phyloP scores from a whole-genome alignment of 2,888 invertebrate genomes.

The Escarpia spicata region DNA sequence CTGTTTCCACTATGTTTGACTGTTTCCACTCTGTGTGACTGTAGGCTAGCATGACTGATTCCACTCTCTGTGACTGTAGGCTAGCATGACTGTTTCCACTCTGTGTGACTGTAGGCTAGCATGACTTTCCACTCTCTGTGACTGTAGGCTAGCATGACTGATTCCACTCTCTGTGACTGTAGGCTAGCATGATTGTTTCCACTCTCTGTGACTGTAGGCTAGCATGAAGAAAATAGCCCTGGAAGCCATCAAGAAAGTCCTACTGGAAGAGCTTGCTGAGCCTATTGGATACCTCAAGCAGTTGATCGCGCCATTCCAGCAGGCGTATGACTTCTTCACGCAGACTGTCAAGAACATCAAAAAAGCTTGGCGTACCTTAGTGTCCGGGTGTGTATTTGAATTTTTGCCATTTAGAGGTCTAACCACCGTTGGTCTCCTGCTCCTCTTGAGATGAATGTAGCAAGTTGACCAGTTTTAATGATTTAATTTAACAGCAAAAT shows the following conservation, averaged over 20 bases:
- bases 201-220: background rate
- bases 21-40: too few species aligned
- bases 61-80: too few species aligned
- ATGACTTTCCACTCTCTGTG: too few species aligned
- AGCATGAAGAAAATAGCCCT: constrained; percentile 21
- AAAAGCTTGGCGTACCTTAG: constrained; percentile 19
- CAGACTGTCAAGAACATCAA: constrained; percentile 24
- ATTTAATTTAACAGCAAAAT: background rate
- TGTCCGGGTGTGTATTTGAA: constrained; percentile 18
- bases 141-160: too few species aligned
- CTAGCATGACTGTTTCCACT: too few species aligned
- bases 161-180: too few species aligned
- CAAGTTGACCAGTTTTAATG: too few species aligned
- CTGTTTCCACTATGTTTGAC: too few species aligned
- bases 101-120: too few species aligned
- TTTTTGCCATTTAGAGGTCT: background rate
- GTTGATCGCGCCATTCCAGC: constrained; percentile 19
- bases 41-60: too few species aligned
- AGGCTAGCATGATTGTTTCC: too few species aligned
- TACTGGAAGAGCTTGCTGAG: constrained; percentile 14
- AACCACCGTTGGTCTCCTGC: background rate
- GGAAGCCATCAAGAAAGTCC: background rate
- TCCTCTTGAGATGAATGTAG: background rate
- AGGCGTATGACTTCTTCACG: constrained; percentile 20
- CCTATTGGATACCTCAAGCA: background rate